Conservation (phyloP, 2,888 invertebrate genomes). For the Drosophila siamana region DNA sequence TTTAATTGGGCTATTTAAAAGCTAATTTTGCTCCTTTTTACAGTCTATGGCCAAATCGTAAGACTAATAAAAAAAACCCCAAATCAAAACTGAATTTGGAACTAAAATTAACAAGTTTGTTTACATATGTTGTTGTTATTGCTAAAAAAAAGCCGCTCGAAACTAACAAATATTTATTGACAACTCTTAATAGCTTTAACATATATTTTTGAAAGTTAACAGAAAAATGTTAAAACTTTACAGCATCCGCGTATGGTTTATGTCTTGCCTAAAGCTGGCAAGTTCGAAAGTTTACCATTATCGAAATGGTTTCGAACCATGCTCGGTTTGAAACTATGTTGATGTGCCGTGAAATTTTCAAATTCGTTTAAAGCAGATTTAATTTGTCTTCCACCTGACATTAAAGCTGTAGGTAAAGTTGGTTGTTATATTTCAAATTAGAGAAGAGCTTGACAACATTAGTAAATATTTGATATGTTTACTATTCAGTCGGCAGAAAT, state of each 20-base stretch:
- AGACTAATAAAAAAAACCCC: slow-evolving; percentile 41
- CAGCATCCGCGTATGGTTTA: slow-evolving; percentile 23
- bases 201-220: slow-evolving; percentile 6
- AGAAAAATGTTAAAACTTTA: slow-evolving; percentile 13
- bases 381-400: slow-evolving; percentile 10
- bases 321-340: slow-evolving; percentile 20
- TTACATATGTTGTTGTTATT: slow-evolving; percentile 26
- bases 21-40: slow-evolving; percentile 27
- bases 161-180: slow-evolving; percentile 4
- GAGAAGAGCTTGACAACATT: background rate
- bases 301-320: slow-evolving; percentile 23
- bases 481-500: background rate
- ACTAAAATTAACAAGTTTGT: slow-evolving; percentile 19
- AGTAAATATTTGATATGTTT: background rate
- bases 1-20: slow-evolving; percentile 29
- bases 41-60: slow-evolving; percentile 23
- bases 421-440: background rate
- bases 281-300: slow-evolving; percentile 12
- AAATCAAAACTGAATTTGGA: background rate
- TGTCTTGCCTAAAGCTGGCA: slow-evolving; percentile 16
- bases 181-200: background rate
- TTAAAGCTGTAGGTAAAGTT: background rate
- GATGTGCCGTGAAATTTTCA: background rate
- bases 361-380: background rate
- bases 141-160: slow-evolving; percentile 15